Conservation (phyloP, 2,888 invertebrate species). For the Gryllus longicercus region DNA sequence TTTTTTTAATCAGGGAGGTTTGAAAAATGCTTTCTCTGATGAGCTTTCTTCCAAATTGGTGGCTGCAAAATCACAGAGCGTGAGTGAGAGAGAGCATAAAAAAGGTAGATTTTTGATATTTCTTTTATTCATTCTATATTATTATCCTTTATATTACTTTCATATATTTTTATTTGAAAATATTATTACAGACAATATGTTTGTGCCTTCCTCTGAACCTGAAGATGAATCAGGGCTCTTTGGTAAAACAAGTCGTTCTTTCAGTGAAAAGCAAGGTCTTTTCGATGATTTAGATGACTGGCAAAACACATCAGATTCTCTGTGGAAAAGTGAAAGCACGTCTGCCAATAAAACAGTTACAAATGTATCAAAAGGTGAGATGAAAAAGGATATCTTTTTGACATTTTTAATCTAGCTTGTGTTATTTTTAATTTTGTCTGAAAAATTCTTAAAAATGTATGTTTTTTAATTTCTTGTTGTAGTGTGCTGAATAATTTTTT, state of each 20-base stretch:
- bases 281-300: conserved; percentile 43
- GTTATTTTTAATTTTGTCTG: too few species aligned
- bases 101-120: background rate
- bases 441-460: too few species aligned
- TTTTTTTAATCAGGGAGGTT: background rate
- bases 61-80: background rate
- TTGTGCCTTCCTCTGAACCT: conserved; percentile 28
- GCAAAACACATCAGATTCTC: conserved; percentile 32
- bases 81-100: background rate
- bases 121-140: background rate
- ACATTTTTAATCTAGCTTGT: too few species aligned
- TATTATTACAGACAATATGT: conserved; percentile 26
- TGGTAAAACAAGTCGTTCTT: conserved; percentile 43
- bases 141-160: background rate
- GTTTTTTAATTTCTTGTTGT: too few species aligned
- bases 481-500: too few species aligned
- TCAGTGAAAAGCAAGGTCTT: conserved; percentile 43
- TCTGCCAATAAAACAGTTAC: too few species aligned
- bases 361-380: too few species aligned
- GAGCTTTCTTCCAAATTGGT: background rate
- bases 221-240: conserved; percentile 43
- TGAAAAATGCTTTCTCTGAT: conserved; percentile 11
- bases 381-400: too few species aligned
- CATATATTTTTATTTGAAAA: too few species aligned
- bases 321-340: conserved; percentile 24